Base-by-base conservation (phyloP, 2,113 vertebrate species). In the Myrmecobius fasciatus region DNA sequence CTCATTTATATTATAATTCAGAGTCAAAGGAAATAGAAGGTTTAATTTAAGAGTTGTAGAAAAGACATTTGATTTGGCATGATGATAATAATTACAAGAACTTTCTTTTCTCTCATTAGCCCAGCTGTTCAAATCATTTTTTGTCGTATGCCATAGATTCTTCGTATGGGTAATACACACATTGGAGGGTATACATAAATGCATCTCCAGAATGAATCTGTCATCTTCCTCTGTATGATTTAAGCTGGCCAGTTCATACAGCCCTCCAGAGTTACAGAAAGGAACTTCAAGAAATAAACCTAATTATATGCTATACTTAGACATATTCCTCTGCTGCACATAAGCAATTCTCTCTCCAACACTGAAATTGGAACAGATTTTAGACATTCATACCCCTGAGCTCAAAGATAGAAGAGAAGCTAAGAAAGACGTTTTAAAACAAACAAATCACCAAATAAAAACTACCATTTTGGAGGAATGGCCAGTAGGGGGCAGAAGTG, bases 351-450 rank as follows among this genome's bases (percentile, higher is more conserved):
- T 93, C 75, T 75, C 31, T 67, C 60, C 31, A 67, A n/a, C 1
- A 54, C 48, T 67, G 36, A 22, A 1, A 1, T 26, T 83, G 75
- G 43, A 17, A 92, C 2, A 95, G n/a, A 92, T 49, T 93, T 51
- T 47, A 93, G 3, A 52, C 52, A 52, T 92, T 95, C 47, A 94
- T 52, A 93, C 31, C 22, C 75, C 26, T 75, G 8, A 92, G 46
- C 20, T 83, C 91, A 89, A 89, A 36, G 89, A n/a, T 54, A 60
- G 20, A 88, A 31, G 28, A 93, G 89, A 91, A 91, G 9, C 12
- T 24, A 91, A 25, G 36, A 75, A 10, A 89, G 90, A 91, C 53
- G 88, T 95, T 96, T 91, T 36, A 90, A 53, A 53, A 53, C 94
- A 94, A 92, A 92, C 7, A 91, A 51, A 51, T 9, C 9, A 51